Conservation (phyloP, 2,888 invertebrate species). For the Melolontha melolontha region DNA sequence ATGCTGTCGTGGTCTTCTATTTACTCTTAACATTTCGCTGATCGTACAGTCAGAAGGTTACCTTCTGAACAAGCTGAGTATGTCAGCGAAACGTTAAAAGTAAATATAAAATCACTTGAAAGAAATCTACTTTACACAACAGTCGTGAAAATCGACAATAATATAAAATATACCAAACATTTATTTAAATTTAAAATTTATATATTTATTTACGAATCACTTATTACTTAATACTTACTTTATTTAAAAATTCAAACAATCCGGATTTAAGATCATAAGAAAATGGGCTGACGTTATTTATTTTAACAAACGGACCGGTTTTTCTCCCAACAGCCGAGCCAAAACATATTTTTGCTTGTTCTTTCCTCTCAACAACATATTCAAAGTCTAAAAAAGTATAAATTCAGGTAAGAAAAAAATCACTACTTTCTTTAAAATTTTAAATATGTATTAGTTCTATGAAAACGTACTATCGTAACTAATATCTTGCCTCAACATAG, state of each 20-base stretch:
- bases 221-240: slow-evolving; percentile 49
- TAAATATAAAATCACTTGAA: too few species aligned
- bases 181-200: too few species aligned
- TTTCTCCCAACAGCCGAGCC: slow-evolving; percentile 56
- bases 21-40: too few species aligned
- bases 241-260: slow-evolving; percentile 53
- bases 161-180: too few species aligned
- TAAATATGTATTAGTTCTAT: neutral
- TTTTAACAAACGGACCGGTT: slow-evolving; percentile 55
- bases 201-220: too few species aligned
- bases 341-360: slow-evolving; percentile 58
- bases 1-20: too few species aligned
- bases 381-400: slow-evolving; percentile 56
- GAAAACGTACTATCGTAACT: slow-evolving; percentile 33
- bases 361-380: slow-evolving; percentile 59
- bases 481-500: slow-evolving; percentile 26
- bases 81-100: too few species aligned
- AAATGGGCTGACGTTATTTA: slow-evolving; percentile 48
- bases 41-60: too few species aligned
- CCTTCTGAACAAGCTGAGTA: too few species aligned
- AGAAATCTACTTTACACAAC: too few species aligned
- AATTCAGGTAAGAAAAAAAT: too few species aligned
- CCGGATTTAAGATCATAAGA: slow-evolving; percentile 55
- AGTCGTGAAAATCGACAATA: too few species aligned
- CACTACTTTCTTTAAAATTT: neutral